A percentile compares a stretch with the other conserved stretches of the same genome.
These are phyloP conservation scores for Celastrina argiolus DNA, from an alignment of 2,888 invertebrate genomes.

Conservation along the genomic window DNA sequence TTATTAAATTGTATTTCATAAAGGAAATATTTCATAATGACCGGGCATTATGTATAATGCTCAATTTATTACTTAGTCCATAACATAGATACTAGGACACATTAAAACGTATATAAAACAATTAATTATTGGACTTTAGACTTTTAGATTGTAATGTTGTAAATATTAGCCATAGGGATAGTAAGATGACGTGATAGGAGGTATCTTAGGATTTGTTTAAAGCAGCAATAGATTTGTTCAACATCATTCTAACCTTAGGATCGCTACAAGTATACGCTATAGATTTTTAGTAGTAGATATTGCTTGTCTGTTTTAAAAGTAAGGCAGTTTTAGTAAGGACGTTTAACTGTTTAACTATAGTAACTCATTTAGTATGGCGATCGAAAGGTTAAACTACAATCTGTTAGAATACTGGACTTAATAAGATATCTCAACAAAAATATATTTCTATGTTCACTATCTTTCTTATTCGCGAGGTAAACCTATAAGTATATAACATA, in stretches of 20 bases:
- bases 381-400: neutral
- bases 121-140: too few species aligned
- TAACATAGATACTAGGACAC: too few species aligned
- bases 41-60: too few species aligned
- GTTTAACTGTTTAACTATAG: neutral
- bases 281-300: neutral
- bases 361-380: neutral
- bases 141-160: conserved; percentile 32
- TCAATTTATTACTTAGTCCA: too few species aligned
- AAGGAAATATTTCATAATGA: too few species aligned
- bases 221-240: neutral
- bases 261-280: neutral
- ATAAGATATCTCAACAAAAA: conserved; percentile 5
- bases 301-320: neutral
- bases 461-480: neutral
- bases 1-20: too few species aligned
- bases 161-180: conserved; percentile 41
- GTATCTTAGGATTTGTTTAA: neutral
- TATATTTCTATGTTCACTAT: neutral
- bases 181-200: conserved; percentile 40
- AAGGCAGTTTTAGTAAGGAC: conserved; percentile 1
- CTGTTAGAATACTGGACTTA: neutral
- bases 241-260: neutral
- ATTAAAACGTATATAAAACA: too few species aligned
- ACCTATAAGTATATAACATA: neutral